Percentiles rank a stretch among this genome's conserved stretches.
phyloP scores from a whole-genome alignment of 2,113 vertebrate genomes.

The Paedocypris sp. region DNA sequence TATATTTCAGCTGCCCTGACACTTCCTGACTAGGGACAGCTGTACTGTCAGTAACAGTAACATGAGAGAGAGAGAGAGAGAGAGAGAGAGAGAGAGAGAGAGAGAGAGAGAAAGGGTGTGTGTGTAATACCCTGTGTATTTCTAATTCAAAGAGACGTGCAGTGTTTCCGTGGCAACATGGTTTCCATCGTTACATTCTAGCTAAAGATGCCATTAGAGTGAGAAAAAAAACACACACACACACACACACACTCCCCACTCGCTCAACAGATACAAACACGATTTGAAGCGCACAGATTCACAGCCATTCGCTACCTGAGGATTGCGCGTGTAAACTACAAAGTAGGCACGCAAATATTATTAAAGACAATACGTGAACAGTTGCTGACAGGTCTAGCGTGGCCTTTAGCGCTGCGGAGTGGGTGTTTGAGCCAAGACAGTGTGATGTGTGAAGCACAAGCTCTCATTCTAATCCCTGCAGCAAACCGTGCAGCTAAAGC shows the following conservation, averaged over 20 bases:
- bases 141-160: slow-evolving; percentile 69
- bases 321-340: background rate
- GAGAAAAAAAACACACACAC: no score
- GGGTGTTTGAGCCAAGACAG: no score
- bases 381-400: no score
- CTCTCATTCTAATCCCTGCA: no score
- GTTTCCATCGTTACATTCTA: slow-evolving; percentile 62
- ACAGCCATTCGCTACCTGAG: background rate
- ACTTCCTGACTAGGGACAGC: slow-evolving; percentile 55
- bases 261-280: slow-evolving; percentile 38
- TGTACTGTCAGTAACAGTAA: slow-evolving; percentile 46
- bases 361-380: no score
- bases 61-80: slow-evolving; percentile 25
- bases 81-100: slow-evolving; percentile 26
- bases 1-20: slow-evolving; percentile 25
- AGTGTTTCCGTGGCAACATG: slow-evolving; percentile 70
- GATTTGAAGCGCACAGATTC: slow-evolving; percentile 6
- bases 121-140: slow-evolving; percentile 60
- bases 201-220: slow-evolving; percentile 68
- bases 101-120: slow-evolving; percentile 36
- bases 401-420: no score
- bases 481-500: no score
- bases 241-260: slow-evolving; percentile 41
- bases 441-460: no score
- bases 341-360: background rate